A percentile compares a stretch with the other conserved stretches of the same genome.
Conservation (phyloP, 1,140 invertebrate genomes). For the Calephelis virginiensis region DNA sequence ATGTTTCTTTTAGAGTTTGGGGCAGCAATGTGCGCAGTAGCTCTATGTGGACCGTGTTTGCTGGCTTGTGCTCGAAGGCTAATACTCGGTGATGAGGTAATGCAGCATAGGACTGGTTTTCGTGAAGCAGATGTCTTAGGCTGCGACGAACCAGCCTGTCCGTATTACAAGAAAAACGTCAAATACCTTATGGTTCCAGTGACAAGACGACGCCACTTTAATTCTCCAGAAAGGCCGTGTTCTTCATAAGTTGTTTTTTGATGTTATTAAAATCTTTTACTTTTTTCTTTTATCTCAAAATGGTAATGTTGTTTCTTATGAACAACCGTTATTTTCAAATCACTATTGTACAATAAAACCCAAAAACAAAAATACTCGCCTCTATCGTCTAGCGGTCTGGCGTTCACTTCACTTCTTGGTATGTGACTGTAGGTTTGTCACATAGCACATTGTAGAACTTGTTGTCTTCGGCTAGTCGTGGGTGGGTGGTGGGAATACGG, state of each 20-base stretch:
- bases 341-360: too few species aligned
- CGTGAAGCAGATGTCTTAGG: conserved; percentile 62
- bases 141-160: conserved; percentile 66
- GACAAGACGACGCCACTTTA: conserved; percentile 35
- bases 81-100: conserved; percentile 54
- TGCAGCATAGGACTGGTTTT: conserved; percentile 39
- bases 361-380: too few species aligned
- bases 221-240: conserved; percentile 4
- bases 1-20: conserved; percentile 64
- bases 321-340: too few species aligned
- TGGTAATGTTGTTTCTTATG: too few species aligned
- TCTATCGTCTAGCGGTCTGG: too few species aligned
- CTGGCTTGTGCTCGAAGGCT: conserved; percentile 57
- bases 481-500: too few species aligned
- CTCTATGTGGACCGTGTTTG: conserved; percentile 60
- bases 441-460: too few species aligned
- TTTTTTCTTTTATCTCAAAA: not conserved
- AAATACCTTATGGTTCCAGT: conserved; percentile 61
- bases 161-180: conserved; percentile 69
- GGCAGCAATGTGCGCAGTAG: conserved; percentile 61
- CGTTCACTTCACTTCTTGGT: too few species aligned
- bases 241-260: conserved; percentile 8
- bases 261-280: not conserved
- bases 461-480: too few species aligned
- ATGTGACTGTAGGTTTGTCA: too few species aligned